These are phyloP conservation scores for Drosophila ironensis DNA, from an alignment of 1,140 invertebrate genomes.

Conservation along the genomic window DNA sequence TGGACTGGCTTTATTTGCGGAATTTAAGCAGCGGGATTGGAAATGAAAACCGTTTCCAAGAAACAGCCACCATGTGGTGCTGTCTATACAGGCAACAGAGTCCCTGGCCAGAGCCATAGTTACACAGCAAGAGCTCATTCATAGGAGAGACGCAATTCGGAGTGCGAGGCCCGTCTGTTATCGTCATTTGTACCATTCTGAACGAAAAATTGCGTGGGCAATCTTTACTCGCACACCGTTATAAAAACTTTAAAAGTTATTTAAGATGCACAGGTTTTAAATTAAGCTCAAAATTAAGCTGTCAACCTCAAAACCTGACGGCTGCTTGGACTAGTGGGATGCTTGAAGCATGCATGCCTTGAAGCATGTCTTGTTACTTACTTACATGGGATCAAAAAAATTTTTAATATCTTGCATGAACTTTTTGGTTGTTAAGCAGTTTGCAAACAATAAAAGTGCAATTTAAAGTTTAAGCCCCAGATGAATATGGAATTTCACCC, in stretches of 20 bases:
- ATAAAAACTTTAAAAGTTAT: not conserved
- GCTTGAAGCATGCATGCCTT: conserved; percentile 67
- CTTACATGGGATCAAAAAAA: conserved; percentile 73
- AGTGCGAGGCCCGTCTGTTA: conserved; percentile 15
- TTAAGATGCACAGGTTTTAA: not conserved
- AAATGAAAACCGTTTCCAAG: not conserved
- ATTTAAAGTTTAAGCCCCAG: not conserved
- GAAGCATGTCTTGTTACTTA: conserved; percentile 69
- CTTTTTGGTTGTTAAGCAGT: no score
- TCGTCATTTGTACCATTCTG: no score
- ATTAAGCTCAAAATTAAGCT: conserved; percentile 36
- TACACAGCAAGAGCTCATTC: no score
- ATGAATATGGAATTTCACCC: no score
- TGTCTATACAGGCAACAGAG: conserved; percentile 37
- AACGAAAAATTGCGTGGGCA: no score
- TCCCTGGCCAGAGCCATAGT: conserved; percentile 3
- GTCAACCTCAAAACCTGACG: no score
- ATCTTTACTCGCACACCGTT: no score
- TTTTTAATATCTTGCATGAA: conserved; percentile 39
- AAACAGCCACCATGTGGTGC: not conserved
- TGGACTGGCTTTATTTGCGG: not conserved
- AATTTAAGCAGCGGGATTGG: conserved; percentile 9
- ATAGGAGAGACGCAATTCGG: conserved; percentile 44
- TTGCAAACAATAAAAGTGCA: conserved; percentile 7
- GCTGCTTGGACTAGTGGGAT: conserved; percentile 3